Base-by-base conservation (phyloP, 2,113 vertebrate species). In the Natator depressus region DNA sequence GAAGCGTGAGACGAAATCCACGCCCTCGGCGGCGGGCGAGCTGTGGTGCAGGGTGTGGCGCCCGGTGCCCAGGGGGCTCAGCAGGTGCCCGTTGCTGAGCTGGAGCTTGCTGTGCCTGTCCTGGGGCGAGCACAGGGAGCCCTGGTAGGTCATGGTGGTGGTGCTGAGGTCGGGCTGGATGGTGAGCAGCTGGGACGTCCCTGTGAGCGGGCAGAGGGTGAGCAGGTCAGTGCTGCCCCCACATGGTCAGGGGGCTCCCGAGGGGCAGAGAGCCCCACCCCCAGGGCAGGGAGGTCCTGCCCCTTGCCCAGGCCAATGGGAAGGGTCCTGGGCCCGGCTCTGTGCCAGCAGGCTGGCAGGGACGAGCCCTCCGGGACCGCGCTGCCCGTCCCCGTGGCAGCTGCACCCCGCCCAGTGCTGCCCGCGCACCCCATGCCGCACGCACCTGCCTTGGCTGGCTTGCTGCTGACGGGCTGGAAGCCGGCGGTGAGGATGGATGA, bases 391-490 rank as follows among this genome's bases (percentile, higher is more conserved):
- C 54, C 24, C 54, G 8, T 55, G 54, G 53, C 22, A 55, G 54
- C 54, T 55, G 54, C 22, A 55, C 54, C 54, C 25, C 10, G 25
- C 55, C 55, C 55, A 11, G 24, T 1, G 22, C 55, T 57, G 55
- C 85, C 16, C 35, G 42, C 2, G 3, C 91, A 53, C 38, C 5
- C 97, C 17, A 98, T 98, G 62, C 62, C 17, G 8, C 65, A 72
- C 65, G 19, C 98, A 99, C 99, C 99, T 97, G 99, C 99, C 98
- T 99, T 99, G 98, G 99, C 99, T 98, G 99, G 99, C 98, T 99
- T 99, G 98, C 99, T 99, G 98, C 99, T 99, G 98, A 99, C 99
- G 0, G 99, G 99, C 98, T 99, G 99, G 97, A 99, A 99, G 98
- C 99, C 99, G 5, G 99, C 99, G 12, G 99, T 99, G 98, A 99